Evolutionary conservation across 2,797 vertebrate genomes (phyloP).

Genomic region (Danio kyathit): DNA sequence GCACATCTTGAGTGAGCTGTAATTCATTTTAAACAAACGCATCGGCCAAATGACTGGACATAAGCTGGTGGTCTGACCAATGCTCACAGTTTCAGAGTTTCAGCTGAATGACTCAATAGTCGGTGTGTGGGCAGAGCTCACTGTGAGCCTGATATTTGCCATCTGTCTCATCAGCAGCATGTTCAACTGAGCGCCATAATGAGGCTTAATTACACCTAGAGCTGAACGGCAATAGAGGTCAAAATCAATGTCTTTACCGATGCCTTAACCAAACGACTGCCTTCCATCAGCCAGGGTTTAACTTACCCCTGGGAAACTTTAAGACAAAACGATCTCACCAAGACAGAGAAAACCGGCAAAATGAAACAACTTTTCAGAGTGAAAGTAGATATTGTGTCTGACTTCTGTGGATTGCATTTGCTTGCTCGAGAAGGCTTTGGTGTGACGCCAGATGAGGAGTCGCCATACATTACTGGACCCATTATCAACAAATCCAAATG

Average conservation of each 20-base stretch:
- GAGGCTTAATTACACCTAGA: constrained; percentile 32
- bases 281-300: constrained; percentile 10
- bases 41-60: no score
- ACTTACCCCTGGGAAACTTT: neutral
- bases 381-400: neutral
- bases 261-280: neutral
- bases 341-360: neutral
- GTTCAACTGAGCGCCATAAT: constrained; percentile 12
- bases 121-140: constrained; percentile 28
- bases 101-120: constrained; percentile 10
- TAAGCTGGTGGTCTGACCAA: neutral
- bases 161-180: constrained; percentile 25
- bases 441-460: neutral
- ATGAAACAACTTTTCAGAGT: neutral
- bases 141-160: constrained; percentile 16
- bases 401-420: neutral
- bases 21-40: no score
- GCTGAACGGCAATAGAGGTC: neutral
- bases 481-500: neutral
- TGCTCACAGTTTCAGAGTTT: constrained; percentile 8
- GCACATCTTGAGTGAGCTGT: no score
- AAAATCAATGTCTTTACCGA: constrained; percentile 33
- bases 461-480: neutral
- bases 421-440: neutral
- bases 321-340: constrained; percentile 31